Percentiles rank a stretch among this genome's conserved stretches.
Conservation (phyloP, 1,140 invertebrate species). For the Papilio polyxenes region DNA sequence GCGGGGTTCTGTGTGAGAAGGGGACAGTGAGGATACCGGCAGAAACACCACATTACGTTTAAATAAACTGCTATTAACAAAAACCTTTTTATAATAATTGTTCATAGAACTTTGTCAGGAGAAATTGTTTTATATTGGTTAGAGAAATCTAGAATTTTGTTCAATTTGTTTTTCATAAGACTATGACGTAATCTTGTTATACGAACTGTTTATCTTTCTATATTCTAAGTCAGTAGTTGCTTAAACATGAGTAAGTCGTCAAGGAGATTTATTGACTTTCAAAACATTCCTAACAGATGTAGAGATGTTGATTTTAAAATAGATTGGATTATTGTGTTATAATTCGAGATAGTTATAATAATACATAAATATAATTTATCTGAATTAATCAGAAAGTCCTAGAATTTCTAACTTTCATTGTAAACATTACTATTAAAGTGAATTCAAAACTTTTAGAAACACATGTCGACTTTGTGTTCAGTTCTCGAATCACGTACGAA, state of each 20-base stretch:
- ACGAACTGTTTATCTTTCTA: neutral
- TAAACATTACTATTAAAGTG: conserved; percentile 22
- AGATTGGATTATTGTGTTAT: neutral
- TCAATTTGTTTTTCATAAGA: neutral
- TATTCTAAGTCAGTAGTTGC: neutral
- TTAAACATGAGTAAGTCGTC: neutral
- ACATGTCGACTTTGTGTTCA: conserved; percentile 10
- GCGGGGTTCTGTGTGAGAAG: conserved; percentile 30
- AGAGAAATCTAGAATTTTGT: too few species aligned
- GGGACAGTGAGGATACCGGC: conserved; percentile 34
- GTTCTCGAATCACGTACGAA: conserved; percentile 24
- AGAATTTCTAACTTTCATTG: neutral
- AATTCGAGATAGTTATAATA: neutral
- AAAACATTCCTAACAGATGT: neutral
- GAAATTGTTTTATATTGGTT: neutral
- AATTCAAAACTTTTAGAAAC: conserved; percentile 29
- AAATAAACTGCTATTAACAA: conserved; percentile 9
- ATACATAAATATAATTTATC: neutral
- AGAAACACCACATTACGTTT: conserved; percentile 4
- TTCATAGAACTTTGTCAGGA: neutral
- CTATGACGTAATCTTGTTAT: neutral
- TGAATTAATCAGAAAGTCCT: neutral
- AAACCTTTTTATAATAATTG: neutral
- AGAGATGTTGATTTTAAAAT: too few species aligned
- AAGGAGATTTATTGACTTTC: neutral